A percentile compares a stretch with the other conserved stretches of the same genome.
These are phyloP conservation scores for Sturnira hondurensis DNA, from an alignment of 2,113 vertebrate species.

Conservation along the genomic window DNA sequence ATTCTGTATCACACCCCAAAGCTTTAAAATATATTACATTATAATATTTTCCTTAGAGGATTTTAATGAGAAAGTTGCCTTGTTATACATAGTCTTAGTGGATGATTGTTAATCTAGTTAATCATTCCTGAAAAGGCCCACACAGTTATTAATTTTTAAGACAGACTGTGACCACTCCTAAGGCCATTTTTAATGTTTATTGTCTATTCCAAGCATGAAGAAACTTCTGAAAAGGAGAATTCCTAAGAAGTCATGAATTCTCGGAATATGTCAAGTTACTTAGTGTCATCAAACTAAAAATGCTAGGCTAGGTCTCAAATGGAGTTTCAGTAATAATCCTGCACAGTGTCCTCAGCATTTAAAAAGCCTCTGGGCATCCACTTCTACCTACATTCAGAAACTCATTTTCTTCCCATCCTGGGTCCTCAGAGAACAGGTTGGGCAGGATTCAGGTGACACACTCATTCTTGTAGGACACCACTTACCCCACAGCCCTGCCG, in stretches of 20 bases:
- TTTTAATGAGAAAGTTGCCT: constrained; percentile 51
- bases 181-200: constrained; percentile 36
- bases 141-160: constrained; percentile 32
- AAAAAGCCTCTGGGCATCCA: neutral
- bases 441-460: neutral
- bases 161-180: constrained; percentile 21
- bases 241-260: constrained; percentile 5
- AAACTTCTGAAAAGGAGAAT: neutral
- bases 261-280: neutral
- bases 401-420: neutral
- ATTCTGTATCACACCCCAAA: neutral
- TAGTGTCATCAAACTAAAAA: neutral
- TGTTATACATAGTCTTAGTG: constrained; percentile 2
- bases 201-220: constrained; percentile 39
- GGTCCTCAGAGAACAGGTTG: neutral
- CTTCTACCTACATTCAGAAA: neutral
- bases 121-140: constrained; percentile 31
- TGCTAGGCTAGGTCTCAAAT: neutral
- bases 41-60: neutral
- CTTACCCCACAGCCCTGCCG: neutral
- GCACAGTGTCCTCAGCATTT: neutral
- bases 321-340: neutral
- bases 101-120: constrained; percentile 39
- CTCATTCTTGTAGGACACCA: neutral
- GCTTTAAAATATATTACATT: neutral